A percentile compares a stretch with the other conserved stretches of the same genome.
phyloP scores from a whole-genome alignment of 2,888 invertebrate genomes.

The Melinaea menophilus region DNA sequence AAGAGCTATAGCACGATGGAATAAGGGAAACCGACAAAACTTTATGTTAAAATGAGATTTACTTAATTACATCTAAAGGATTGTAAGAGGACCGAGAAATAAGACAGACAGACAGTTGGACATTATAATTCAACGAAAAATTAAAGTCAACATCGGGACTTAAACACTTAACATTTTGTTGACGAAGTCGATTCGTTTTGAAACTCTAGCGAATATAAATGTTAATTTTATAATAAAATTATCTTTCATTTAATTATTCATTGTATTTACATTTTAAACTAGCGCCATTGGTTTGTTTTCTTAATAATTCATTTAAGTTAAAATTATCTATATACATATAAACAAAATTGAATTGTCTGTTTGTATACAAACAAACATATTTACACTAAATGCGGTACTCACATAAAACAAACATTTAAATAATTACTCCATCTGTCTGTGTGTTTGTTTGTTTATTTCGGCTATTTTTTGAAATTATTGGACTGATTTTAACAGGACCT shows the following conservation, averaged over 20 bases:
- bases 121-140: background rate
- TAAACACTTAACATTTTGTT: conserved; percentile 2
- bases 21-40: background rate
- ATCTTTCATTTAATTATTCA: conserved; percentile 5
- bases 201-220: conserved; percentile 11
- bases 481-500: too few relatives aligned
- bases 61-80: background rate
- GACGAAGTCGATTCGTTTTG: conserved; percentile 6
- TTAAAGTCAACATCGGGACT: conserved; percentile 2
- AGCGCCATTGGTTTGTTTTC: too few relatives aligned
- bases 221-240: conserved; percentile 9
- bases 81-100: background rate
- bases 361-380: too few relatives aligned
- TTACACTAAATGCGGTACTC: too few relatives aligned
- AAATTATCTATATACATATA: too few relatives aligned
- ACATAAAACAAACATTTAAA: too few relatives aligned
- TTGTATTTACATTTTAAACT: background rate
- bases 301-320: too few relatives aligned
- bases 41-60: conserved; percentile 24
- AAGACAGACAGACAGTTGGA: background rate
- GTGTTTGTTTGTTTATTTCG: too few relatives aligned
- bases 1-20: background rate
- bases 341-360: too few relatives aligned
- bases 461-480: too few relatives aligned
- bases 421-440: too few relatives aligned